phyloP scores from a whole-genome alignment of 53 echinoderm and acorn worm genomes.

The Crossaster papposus region DNA sequence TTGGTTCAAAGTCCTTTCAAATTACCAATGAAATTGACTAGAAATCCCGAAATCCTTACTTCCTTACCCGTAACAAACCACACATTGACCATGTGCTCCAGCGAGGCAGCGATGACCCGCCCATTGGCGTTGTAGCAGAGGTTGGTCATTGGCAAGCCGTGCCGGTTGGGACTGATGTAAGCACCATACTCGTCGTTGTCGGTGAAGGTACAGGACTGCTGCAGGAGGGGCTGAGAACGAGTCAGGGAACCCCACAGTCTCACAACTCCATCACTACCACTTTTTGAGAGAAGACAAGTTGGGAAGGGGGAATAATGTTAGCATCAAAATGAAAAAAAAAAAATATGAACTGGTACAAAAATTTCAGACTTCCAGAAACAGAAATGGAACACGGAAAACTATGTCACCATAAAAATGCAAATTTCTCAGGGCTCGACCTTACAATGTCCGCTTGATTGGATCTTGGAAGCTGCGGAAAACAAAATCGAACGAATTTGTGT shows the following conservation, averaged over 20 bases:
- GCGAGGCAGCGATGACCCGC: conserved; percentile 80
- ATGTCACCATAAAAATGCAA: no score
- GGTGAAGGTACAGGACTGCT: conserved; percentile 91
- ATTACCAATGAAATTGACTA: neutral
- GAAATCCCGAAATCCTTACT: neutral
- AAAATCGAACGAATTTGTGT: no score
- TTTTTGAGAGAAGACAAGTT: conserved; percentile 4
- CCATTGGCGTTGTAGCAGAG: conserved; percentile 94
- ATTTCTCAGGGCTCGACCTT: no score
- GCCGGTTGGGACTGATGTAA: conserved; percentile 52
- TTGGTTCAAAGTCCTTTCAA: no score
- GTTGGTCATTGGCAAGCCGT: conserved; percentile 67
- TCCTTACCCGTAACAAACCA: conserved; percentile 90
- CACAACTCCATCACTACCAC: conserved; percentile 90
- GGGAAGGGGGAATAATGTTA: neutral
- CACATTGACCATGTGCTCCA: conserved; percentile 94
- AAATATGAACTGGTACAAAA: no score
- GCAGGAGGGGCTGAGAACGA: conserved; percentile 78
- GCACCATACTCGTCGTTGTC: conserved; percentile 77
- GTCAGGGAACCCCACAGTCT: conserved; percentile 83
- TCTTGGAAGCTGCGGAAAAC: no score
- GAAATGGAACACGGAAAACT: no score
- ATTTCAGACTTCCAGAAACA: no score
- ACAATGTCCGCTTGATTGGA: no score
- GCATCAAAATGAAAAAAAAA: no score